A percentile compares a stretch with the other conserved stretches of the same genome.
Evolutionary conservation across 2,888 invertebrate species (phyloP).

Genomic region (Nomada hirtipes): DNA sequence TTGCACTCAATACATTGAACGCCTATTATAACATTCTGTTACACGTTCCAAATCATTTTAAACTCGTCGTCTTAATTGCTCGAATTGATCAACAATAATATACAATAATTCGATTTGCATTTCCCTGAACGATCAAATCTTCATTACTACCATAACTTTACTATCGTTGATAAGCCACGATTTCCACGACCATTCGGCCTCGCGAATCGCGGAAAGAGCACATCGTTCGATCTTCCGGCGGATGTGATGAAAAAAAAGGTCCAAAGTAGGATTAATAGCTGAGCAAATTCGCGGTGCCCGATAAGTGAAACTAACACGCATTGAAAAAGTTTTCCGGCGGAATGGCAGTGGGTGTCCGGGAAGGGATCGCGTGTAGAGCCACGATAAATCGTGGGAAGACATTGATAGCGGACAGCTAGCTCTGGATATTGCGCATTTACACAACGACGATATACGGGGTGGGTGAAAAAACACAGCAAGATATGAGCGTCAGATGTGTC

Average conservation of each 20-base stretch:
- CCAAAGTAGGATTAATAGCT: conserved; percentile 69
- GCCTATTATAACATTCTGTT: no score
- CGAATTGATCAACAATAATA: no score
- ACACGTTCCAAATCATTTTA: no score
- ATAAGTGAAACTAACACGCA: conserved; percentile 70
- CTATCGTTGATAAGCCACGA: background rate
- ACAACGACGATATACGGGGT: conserved; percentile 44
- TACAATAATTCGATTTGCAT: no score
- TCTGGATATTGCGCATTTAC: conserved; percentile 64
- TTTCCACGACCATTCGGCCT: background rate
- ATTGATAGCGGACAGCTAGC: conserved; percentile 69
- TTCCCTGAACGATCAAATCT: no score
- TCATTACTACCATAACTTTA: background rate
- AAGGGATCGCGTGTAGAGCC: conserved; percentile 67
- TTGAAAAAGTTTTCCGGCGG: conserved; percentile 69
- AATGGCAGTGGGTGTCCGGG: conserved; percentile 59
- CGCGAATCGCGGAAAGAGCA: conserved; percentile 14
- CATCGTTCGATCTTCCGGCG: conserved; percentile 51
- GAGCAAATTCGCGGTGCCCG: conserved; percentile 63
- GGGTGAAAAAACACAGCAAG: conserved; percentile 26
- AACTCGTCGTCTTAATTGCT: no score
- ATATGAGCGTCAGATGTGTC: conserved; percentile 21
- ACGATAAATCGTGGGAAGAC: conserved; percentile 71
- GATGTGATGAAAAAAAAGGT: conserved; percentile 39
- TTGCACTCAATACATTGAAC: no score